A percentile compares a stretch with the other conserved stretches of the same genome.
Evolutionary conservation across 2,113 vertebrate species (phyloP).

Genomic region (Meleagris gallopavo): DNA sequence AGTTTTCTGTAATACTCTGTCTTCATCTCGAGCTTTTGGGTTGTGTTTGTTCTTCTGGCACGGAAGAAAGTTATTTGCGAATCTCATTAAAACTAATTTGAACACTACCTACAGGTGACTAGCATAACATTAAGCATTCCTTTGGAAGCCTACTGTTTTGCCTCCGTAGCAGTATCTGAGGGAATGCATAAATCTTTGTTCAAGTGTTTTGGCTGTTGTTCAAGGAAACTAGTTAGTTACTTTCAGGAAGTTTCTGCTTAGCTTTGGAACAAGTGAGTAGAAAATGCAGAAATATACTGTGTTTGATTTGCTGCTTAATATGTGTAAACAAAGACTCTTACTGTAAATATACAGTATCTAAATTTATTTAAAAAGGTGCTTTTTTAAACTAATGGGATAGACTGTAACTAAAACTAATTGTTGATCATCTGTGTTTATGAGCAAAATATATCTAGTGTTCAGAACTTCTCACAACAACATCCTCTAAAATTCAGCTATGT

Average conservation of each 20-base stretch:
- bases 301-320: background rate
- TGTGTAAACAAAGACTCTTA: background rate
- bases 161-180: background rate
- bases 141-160: background rate
- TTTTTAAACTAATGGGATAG: background rate
- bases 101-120: slow-evolving; percentile 17
- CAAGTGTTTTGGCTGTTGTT: slow-evolving; percentile 4
- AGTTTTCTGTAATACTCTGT: background rate
- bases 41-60: background rate
- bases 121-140: background rate
- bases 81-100: slow-evolving; percentile 8
- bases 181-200: background rate
- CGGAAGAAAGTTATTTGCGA: background rate
- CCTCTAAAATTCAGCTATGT: background rate
- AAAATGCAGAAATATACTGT: background rate
- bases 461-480: background rate
- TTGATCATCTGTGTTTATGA: background rate
- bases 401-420: background rate
- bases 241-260: background rate
- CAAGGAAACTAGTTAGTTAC: background rate
- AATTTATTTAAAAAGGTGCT: background rate
- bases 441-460: background rate
- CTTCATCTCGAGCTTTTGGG: background rate
- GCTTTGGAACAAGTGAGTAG: background rate
- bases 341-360: background rate